Percentiles rank a stretch among this genome's conserved stretches.
Evolutionary conservation across 1,140 invertebrate genomes (phyloP).

Genomic region (Neodiprion pinetum): DNA sequence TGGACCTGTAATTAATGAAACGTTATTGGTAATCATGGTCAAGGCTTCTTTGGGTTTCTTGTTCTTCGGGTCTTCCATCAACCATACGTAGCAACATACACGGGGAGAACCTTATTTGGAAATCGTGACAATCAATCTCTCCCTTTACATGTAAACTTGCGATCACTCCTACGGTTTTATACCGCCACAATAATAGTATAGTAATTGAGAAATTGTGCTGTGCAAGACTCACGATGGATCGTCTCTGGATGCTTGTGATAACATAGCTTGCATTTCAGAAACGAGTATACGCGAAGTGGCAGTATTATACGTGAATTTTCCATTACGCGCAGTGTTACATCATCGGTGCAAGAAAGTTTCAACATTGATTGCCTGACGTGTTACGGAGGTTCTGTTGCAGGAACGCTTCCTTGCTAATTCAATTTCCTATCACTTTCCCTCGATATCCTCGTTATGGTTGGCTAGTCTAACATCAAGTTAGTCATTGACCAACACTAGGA

Average conservation of each 20-base stretch:
- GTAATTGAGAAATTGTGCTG: neutral
- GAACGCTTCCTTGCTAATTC: neutral
- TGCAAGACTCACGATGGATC: neutral
- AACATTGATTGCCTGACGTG: neutral
- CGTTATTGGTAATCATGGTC: neutral
- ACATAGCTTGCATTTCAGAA: neutral
- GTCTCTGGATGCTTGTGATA: neutral
- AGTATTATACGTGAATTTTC: neutral
- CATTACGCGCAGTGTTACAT: neutral
- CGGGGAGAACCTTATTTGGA: neutral
- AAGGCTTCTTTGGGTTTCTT: neutral
- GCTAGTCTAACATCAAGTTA: too few relatives aligned
- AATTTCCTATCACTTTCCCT: constrained; percentile 1
- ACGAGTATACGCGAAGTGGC: too few relatives aligned
- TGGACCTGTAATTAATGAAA: constrained; percentile 32
- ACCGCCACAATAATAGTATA: neutral
- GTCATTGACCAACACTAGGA: too few relatives aligned
- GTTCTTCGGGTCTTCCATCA: neutral
- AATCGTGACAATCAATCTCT: neutral
- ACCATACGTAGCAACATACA: neutral
- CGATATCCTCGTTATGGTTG: neutral
- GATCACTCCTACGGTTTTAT: too few relatives aligned
- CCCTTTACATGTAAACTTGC: too few relatives aligned
- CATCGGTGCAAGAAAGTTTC: neutral
- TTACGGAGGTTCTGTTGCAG: neutral